Evolutionary conservation across 2,797 vertebrate genomes (phyloP).

Genomic region (Pseudotriccus pelzelni): DNA sequence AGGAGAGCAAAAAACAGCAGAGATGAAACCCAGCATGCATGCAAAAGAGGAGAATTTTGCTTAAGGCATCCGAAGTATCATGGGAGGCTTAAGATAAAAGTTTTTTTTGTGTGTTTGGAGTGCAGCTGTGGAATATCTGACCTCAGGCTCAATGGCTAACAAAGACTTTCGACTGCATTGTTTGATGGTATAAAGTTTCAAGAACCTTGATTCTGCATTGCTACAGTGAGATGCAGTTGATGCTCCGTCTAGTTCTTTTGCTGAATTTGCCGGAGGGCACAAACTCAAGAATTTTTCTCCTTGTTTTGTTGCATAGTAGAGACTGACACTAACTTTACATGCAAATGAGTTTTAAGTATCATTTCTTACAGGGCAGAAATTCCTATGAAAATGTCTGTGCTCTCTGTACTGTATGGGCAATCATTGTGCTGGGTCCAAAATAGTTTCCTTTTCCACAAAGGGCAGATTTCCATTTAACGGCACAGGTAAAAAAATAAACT

Average conservation of each 20-base stretch:
- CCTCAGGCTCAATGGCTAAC: slow-evolving; percentile 37
- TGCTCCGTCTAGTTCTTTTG: neutral
- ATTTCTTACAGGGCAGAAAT: neutral
- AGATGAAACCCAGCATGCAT: neutral
- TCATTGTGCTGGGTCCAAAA: neutral
- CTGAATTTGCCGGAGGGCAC: neutral
- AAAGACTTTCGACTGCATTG: neutral
- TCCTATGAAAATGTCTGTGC: neutral
- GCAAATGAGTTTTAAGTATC: neutral
- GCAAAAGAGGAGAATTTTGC: slow-evolving; percentile 26
- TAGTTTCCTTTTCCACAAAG: neutral
- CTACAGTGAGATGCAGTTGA: neutral
- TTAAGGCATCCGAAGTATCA: slow-evolving; percentile 27
- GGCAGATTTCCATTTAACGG: neutral
- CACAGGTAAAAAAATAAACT: neutral
- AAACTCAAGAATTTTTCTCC: neutral
- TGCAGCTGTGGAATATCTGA: slow-evolving; percentile 64
- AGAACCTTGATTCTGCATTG: neutral
- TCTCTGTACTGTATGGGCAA: neutral
- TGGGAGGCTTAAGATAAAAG: slow-evolving; percentile 48
- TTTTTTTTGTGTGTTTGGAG: slow-evolving; percentile 45
- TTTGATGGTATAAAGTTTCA: slow-evolving; percentile 58
- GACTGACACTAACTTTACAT: neutral
- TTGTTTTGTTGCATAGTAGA: neutral
- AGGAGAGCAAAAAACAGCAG: neutral